These are phyloP conservation scores for Mythimna ferrago DNA, from an alignment of 2,888 invertebrate genomes.

Conservation along the genomic window DNA sequence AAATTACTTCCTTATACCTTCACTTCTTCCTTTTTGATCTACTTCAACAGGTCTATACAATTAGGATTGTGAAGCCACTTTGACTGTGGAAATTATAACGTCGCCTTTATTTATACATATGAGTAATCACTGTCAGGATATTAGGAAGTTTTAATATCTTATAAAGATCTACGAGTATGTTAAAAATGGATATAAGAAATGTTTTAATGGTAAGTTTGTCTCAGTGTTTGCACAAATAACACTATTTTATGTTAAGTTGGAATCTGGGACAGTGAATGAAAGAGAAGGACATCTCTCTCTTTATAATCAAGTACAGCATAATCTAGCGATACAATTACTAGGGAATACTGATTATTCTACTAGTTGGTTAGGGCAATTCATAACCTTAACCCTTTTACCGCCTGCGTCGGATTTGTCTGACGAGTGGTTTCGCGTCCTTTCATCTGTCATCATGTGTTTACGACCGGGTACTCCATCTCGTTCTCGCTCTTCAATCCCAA, in stretches of 20 bases:
- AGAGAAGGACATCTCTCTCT: not conserved
- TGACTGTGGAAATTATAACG: not conserved
- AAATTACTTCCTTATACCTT: too few species aligned
- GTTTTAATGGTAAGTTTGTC: not conserved
- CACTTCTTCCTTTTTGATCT: not conserved
- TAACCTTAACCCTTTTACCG: too few species aligned
- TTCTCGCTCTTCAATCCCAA: too few species aligned
- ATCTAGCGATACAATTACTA: too few species aligned
- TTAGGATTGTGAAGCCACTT: too few species aligned
- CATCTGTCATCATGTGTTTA: too few species aligned
- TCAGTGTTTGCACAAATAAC: not conserved
- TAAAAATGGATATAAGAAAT: not conserved
- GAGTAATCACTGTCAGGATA: not conserved
- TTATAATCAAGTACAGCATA: not conserved
- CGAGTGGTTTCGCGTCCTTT: too few species aligned
- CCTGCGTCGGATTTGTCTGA: too few species aligned
- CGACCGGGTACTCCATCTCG: too few species aligned
- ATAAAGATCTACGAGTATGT: not conserved
- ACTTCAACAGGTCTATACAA: not conserved
- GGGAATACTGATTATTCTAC: too few species aligned
- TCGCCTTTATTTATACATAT: not conserved
- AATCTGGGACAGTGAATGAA: not conserved
- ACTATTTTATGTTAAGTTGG: not conserved
- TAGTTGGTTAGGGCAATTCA: too few species aligned
- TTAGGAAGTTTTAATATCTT: slow-evolving; percentile 1